These are phyloP conservation scores for Echinops telfairi DNA, from an alignment of 2,113 vertebrate species.

Conservation along the genomic window DNA sequence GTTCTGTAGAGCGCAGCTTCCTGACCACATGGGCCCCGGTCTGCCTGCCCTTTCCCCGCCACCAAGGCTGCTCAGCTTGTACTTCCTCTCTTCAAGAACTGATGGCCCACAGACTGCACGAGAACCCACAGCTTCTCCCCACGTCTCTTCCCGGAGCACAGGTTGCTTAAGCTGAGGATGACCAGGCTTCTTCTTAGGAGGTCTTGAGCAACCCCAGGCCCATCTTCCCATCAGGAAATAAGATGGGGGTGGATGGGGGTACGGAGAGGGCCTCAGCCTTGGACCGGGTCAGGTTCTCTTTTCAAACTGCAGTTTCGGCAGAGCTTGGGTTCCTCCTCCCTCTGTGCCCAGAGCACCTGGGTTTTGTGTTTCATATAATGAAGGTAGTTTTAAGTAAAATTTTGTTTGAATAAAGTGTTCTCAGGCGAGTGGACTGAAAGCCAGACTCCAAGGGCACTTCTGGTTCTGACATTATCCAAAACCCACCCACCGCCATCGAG, in stretches of 20 bases:
- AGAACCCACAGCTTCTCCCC: background rate
- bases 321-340: background rate
- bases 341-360: background rate
- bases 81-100: background rate
- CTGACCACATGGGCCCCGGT: background rate
- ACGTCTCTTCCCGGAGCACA: background rate
- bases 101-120: background rate
- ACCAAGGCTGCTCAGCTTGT: background rate
- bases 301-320: background rate
- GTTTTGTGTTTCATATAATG: background rate
- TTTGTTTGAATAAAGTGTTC: constrained; percentile 1
- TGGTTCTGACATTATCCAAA: background rate
- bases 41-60: background rate
- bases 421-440: background rate
- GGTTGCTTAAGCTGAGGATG: background rate
- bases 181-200: background rate
- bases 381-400: background rate
- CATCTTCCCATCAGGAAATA: background rate
- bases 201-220: background rate
- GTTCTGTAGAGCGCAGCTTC: background rate
- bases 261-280: background rate
- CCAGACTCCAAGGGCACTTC: background rate
- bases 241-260: background rate
- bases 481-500: no score
- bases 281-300: constrained; percentile 3